Base-by-base conservation (phyloP, 2,113 vertebrate genomes). In the Hepsetus odoe region DNA sequence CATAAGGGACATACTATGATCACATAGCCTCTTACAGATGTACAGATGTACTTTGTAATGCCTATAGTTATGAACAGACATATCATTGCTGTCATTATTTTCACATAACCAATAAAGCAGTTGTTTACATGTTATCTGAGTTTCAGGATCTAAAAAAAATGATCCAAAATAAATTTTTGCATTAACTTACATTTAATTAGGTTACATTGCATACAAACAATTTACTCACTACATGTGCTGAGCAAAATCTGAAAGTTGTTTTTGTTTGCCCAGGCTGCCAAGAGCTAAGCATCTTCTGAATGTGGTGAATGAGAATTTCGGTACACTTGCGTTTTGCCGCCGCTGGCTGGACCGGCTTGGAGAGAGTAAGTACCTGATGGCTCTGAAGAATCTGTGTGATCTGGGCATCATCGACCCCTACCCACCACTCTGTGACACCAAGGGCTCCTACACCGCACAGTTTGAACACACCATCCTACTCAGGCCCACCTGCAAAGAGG, bases 351-450 rank as follows among this genome's bases (percentile, higher is more conserved):
- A 99, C 92, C 96, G 96, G 76, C 92, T 96, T 33, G 97, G 97
- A 2, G 97, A 99, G 94, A 98, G 94, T 86, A 99, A 98, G 92
- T 99, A 99, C 90, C 93, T 99, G 84, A 97, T 99, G 97, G 97
- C 97, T 0, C 79, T 99, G 90, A 99, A 99, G 93, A 99, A 98
- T 89, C 94, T 99, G 74, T 98, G 96, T 64, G 97, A 99, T 92
- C 92, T 98, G 91, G 97, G 97, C 81, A 98, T 99, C 86, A 94
- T 98, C 86, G 96, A 99, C 88, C 95, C 97, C 0, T 98, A 98
- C 80, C 97, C 97, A 2, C 97, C 97, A 0, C 89, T 98, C 8
- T 99, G 97, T 26, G 97, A 99, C 92, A 94, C 96, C 84, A 98
- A 98, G 91, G 97, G 97, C 87, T 98, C 96, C 0, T 98, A 98